A percentile compares a stretch with the other conserved stretches of the same genome.
Conservation (phyloP, 2,888 invertebrate genomes). For the Cataglyphis cursor region DNA sequence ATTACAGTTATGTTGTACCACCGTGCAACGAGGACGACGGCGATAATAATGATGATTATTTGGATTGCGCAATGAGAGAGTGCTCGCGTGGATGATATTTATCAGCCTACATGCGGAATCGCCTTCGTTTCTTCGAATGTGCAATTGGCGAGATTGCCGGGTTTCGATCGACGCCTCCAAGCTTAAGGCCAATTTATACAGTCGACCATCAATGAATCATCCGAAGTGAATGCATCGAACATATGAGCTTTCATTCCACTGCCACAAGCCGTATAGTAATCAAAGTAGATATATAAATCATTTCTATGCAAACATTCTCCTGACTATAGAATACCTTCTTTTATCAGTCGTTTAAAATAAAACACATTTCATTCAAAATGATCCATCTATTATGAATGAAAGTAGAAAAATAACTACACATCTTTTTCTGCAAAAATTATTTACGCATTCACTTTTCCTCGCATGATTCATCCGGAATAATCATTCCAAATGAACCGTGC, state of each 20-base stretch:
- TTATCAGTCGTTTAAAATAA: conserved; percentile 27
- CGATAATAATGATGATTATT: conserved; percentile 41
- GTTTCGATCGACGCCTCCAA: conserved; percentile 60
- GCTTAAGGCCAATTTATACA: conserved; percentile 33
- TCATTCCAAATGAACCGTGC: conserved; percentile 22
- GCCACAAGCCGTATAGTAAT: background rate
- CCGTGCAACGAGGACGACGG: background rate
- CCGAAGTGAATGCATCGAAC: conserved; percentile 12
- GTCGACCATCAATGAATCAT: conserved; percentile 38
- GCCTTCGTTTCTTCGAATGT: conserved; percentile 56
- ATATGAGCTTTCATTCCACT: conserved; percentile 13
- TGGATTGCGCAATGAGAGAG: conserved; percentile 41
- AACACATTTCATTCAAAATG: conserved; percentile 12
- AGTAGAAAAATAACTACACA: conserved; percentile 14
- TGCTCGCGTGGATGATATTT: conserved; percentile 37
- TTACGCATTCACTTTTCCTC: conserved; percentile 26
- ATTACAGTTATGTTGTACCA: background rate
- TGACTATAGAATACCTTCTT: background rate
- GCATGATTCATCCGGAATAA: conserved; percentile 34
- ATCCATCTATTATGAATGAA: conserved; percentile 23
- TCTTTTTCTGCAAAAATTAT: conserved; percentile 28
- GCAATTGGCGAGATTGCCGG: conserved; percentile 67
- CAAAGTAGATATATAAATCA: conserved; percentile 19
- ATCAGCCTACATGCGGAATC: conserved; percentile 45
- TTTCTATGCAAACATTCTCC: background rate